Evolutionary conservation across 2,797 vertebrate species (phyloP).

Genomic region (Xenopus petersii): DNA sequence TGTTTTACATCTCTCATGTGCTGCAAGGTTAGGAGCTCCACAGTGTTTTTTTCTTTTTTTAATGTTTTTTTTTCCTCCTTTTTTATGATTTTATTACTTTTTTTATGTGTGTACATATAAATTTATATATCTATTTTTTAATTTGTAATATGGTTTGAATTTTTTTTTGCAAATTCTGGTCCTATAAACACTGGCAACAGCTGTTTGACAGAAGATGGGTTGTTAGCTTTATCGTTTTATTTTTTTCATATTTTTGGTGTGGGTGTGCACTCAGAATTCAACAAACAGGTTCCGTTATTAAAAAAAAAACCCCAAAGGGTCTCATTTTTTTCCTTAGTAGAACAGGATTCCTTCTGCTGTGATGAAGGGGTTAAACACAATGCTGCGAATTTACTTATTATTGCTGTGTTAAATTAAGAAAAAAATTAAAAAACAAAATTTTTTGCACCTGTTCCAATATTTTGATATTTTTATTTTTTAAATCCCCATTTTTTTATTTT

Average conservation of each 20-base stretch:
- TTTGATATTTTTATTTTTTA: too few relatives aligned
- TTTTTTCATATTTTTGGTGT: neutral
- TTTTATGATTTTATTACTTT: conserved; percentile 21
- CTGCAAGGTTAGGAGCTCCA: conserved; percentile 22
- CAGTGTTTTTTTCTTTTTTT: conserved; percentile 16
- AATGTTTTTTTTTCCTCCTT: neutral
- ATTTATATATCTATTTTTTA: conserved; percentile 48
- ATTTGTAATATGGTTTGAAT: conserved; percentile 38
- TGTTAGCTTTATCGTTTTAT: conserved; percentile 33
- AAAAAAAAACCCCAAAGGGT: neutral
- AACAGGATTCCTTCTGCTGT: neutral
- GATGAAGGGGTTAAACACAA: neutral
- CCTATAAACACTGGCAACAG: conserved; percentile 41
- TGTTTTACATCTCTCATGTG: conserved; percentile 8
- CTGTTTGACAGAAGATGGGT: conserved; percentile 36
- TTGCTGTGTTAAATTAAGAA: neutral
- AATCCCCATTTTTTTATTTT: too few relatives aligned
- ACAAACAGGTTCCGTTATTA: conserved; percentile 31
- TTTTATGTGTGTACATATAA: conserved; percentile 42
- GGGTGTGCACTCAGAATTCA: conserved; percentile 15
- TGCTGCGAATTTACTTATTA: neutral
- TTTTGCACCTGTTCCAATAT: too few relatives aligned
- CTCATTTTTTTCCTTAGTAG: neutral
- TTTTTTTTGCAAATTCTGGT: conserved; percentile 14
- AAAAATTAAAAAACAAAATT: too few relatives aligned